phyloP scores from a whole-genome alignment of 2,888 invertebrate species.

The Synergus itoensis region DNA sequence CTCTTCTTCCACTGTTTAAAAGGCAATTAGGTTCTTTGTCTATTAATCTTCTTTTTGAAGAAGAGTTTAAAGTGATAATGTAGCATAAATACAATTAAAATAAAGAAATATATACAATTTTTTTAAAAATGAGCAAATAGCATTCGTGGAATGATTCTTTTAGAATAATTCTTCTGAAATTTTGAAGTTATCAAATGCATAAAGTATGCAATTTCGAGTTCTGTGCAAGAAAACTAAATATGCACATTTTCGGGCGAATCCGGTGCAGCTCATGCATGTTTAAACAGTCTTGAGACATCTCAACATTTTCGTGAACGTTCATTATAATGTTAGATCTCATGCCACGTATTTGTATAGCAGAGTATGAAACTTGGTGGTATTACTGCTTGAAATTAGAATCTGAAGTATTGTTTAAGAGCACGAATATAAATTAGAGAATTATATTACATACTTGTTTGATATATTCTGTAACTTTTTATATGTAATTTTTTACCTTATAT shows the following conservation, averaged over 20 bases:
- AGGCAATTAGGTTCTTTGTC: neutral
- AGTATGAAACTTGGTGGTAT: slow-evolving; percentile 7
- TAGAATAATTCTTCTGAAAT: neutral
- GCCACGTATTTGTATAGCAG: neutral
- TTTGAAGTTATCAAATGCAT: slow-evolving; percentile 4
- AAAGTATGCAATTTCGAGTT: neutral
- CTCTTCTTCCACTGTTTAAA: neutral
- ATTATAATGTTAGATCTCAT: slow-evolving; percentile 7
- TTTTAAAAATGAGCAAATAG: neutral
- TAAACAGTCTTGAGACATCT: slow-evolving; percentile 19
- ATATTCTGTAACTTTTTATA: neutral
- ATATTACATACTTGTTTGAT: too few relatives aligned
- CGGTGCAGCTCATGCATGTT: slow-evolving; percentile 34
- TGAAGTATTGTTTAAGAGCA: neutral
- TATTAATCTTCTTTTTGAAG: neutral
- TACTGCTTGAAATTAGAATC: neutral
- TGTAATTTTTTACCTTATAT: neutral
- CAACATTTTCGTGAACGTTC: neutral
- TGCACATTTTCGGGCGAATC: slow-evolving; percentile 16
- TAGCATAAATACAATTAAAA: too few relatives aligned
- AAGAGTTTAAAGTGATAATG: neutral
- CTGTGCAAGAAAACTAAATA: slow-evolving; percentile 1
- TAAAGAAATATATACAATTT: too few relatives aligned
- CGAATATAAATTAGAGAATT: too few relatives aligned
- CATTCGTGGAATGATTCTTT: neutral